A percentile compares a stretch with the other conserved stretches of the same genome.
phyloP scores from a whole-genome alignment of 2,113 vertebrate genomes.

The Hemiscyllium ocellatum region DNA sequence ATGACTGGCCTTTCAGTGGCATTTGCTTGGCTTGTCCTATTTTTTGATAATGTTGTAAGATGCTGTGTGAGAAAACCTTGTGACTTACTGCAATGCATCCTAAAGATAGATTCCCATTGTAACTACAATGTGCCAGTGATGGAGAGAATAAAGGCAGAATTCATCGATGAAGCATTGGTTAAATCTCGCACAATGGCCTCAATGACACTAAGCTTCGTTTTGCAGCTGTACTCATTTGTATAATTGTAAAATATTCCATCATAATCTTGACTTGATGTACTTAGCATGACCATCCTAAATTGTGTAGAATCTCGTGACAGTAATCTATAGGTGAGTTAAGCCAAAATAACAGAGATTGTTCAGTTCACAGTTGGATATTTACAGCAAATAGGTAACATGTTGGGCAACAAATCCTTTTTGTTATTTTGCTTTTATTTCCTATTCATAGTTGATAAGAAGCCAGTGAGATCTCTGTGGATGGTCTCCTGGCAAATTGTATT shows the following conservation, averaged over 20 bases:
- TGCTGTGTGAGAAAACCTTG: neutral
- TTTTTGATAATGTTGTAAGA: neutral
- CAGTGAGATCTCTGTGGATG: neutral
- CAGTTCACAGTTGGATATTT: conserved; percentile 15
- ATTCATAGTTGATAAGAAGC: neutral
- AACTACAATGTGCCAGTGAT: neutral
- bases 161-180: too few relatives aligned
- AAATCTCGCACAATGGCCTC: neutral
- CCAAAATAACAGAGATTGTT: neutral
- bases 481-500: neutral
- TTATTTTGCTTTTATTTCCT: neutral
- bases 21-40: neutral
- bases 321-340: neutral
- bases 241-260: neutral
- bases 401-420: neutral
- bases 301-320: neutral
- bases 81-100: neutral
- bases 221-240: neutral
- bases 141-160: neutral
- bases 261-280: neutral
- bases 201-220: neutral
- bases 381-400: neutral
- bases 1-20: too few relatives aligned
- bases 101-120: neutral
- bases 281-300: neutral